Evolutionary conservation across 1,140 invertebrate genomes (phyloP), one percentile per base, ranked within the genome.

Genomic region (Aleiodes sp.): DNA sequence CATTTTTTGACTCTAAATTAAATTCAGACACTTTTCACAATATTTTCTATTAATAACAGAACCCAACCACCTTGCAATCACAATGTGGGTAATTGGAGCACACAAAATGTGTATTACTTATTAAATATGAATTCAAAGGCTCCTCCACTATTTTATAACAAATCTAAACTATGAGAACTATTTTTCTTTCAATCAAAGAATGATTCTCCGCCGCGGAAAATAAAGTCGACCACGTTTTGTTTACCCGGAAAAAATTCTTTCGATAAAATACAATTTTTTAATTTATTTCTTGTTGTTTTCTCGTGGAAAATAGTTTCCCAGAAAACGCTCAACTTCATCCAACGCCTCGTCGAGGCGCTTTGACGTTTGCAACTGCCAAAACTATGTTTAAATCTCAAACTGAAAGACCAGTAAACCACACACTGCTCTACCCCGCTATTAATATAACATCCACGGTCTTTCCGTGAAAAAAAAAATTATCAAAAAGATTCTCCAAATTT

Each of bases 361-460:
- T 84, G 83, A 85, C 83, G 83, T 85, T 85, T 84, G 75, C 62
- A 77, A 70, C 76, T 83, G 83, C 83, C 83, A 85, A 85, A 85
- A 84, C 83, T 85, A 84, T 83, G 82, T 85, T 84, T 85, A 85
- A 84, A 84, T 81, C 76, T 78, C n/a, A n/a, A n/a, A n/a, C n/a
- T n/a, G n/a, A n/a, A n/a, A n/a, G n/a, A n/a, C n/a, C n/a, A n/a
- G n/a, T n/a, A n/a, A n/a, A n/a, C 74, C 68, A 80, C 81, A 78
- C 80, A 79, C 78, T 77, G 76, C 77, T 68, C 62, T 26, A 63
- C 74, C n/a, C n/a, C n/a, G n/a, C 75, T 85, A 82, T 84, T 83
- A 83, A 82, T 83, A 84, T 71, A 76, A 71, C 68, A 19, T 24
- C 39, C 41, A 75, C 78, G 76, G 73, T 77, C 78, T 82, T 84